Base-by-base conservation (phyloP, 2,113 vertebrate genomes). In the Sebastes schlegelii region DNA sequence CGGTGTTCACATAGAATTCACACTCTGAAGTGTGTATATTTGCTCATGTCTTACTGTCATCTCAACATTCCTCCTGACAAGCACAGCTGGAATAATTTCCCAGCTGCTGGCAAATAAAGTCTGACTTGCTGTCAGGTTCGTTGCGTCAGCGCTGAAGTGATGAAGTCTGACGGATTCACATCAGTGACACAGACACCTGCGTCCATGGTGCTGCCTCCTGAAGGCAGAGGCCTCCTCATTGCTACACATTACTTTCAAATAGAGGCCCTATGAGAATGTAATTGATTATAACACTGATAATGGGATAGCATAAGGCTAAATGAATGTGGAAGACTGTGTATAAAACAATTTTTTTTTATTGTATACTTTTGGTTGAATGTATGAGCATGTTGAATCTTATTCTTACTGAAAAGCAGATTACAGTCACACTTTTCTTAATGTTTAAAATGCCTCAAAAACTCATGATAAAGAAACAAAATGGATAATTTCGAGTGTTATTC, bases 151-250 rank as follows among this genome's bases (percentile, higher is more conserved):
- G 40, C 48, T 19, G 49, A 62, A 52, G 49, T 34, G 21, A 81
- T 78, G 73, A 74, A 12, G 68, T 57, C 62, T 80, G 69, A 86
- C 54, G 21, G 75, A 23, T 79, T 84, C 74, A 63, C 54, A 12
- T 65, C 68, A 26, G 58, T 45, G 46, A 70, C 11, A 55, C 77
- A 42, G 26, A 61, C 63, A 68, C 69, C 74, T 83, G 77, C 13
- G 10, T 43, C 66, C 65, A 46, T 21, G 45, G 14, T 12, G 43
- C 45, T 23, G 21, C 64, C 65, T 45, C 57, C 76, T 60, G 63
- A 57, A 21, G 52, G 19, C 69, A 23, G 14, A 17, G 16, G 60
- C 34, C 23, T 55, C 17, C 23, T 55, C 43, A 5, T 7, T 12
- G 14, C 4, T 21, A 14, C 43, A 61, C 45, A 12, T n/a, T 23